These are phyloP conservation scores for Chymomyza amoena DNA, from an alignment of 2,888 invertebrate genomes.

Conservation along the genomic window DNA sequence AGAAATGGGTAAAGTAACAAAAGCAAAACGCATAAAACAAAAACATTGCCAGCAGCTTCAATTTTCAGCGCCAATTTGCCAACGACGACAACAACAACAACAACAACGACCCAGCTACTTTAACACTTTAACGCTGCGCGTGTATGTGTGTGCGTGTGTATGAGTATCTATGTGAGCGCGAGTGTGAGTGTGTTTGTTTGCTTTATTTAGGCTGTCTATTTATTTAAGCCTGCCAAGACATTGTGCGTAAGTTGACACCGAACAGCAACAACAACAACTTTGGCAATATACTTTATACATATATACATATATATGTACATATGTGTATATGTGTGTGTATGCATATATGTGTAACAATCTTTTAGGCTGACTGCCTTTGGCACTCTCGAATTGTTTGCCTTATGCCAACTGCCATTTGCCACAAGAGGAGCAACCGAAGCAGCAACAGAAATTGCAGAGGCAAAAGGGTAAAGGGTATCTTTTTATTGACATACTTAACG, in stretches of 20 bases:
- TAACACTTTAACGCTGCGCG: constrained; percentile 27
- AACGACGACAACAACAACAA: constrained; percentile 7
- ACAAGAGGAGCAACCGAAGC: not conserved
- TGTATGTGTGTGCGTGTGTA: not conserved
- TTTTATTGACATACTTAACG: constrained; percentile 35
- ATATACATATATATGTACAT: too few relatives aligned
- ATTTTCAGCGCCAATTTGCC: constrained; percentile 53
- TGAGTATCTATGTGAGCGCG: constrained; percentile 31
- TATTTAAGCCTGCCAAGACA: constrained; percentile 38
- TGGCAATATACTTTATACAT: not conserved
- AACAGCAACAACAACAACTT: not conserved
- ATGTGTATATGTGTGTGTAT: too few relatives aligned
- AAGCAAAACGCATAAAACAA: constrained; percentile 35
- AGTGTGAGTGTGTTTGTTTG: constrained; percentile 47
- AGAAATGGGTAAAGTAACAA: too few relatives aligned
- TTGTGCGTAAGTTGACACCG: constrained; percentile 10
- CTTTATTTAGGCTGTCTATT: constrained; percentile 54
- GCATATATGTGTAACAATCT: not conserved
- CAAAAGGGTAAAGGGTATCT: constrained; percentile 28
- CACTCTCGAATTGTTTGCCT: not conserved
- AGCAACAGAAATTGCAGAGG: not conserved
- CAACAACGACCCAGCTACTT: not conserved
- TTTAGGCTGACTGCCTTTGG: not conserved
- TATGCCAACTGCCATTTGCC: not conserved
- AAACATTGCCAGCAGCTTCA: constrained; percentile 49